A percentile compares a stretch with the other conserved stretches of the same genome.
phyloP scores from a whole-genome alignment of 2,888 invertebrate species.

The Apomyelois bistriatella region DNA sequence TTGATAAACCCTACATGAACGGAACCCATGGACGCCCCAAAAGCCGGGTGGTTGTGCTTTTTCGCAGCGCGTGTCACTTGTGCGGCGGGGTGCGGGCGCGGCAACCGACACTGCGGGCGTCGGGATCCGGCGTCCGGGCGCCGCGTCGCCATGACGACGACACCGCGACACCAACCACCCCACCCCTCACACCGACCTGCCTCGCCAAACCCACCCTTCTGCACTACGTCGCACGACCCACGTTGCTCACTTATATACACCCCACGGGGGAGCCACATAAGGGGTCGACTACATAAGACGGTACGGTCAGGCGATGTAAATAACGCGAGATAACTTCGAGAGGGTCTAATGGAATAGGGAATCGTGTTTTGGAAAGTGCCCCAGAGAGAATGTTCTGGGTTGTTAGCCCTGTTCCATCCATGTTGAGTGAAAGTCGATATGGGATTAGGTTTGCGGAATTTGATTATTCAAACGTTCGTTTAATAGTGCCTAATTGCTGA shows the following conservation, averaged over 20 bases:
- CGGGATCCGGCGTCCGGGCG: constrained; percentile 82
- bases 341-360: constrained; percentile 78
- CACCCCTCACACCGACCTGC: constrained; percentile 22
- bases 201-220: constrained; percentile 52
- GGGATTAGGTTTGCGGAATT: constrained; percentile 61
- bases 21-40: constrained; percentile 32
- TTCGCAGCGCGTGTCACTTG: constrained; percentile 78
- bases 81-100: constrained; percentile 72
- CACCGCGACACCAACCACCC: constrained; percentile 68
- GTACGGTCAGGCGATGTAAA: constrained; percentile 78
- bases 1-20: not conserved
- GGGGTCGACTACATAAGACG: constrained; percentile 74
- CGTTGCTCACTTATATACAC: constrained; percentile 65
- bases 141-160: constrained; percentile 81
- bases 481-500: constrained; percentile 34
- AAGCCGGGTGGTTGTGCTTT: constrained; percentile 74
- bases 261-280: constrained; percentile 49
- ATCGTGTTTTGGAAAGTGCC: constrained; percentile 75
- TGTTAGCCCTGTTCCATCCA: constrained; percentile 55
- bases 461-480: constrained; percentile 60
- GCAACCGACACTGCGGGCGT: constrained; percentile 81
- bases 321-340: constrained; percentile 76
- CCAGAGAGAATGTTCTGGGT: constrained; percentile 69
- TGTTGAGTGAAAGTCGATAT: constrained; percentile 74
- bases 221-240: constrained; percentile 46